These are phyloP conservation scores for Cettia cetti DNA, from an alignment of 2,113 vertebrate genomes.

Conservation along the genomic window DNA sequence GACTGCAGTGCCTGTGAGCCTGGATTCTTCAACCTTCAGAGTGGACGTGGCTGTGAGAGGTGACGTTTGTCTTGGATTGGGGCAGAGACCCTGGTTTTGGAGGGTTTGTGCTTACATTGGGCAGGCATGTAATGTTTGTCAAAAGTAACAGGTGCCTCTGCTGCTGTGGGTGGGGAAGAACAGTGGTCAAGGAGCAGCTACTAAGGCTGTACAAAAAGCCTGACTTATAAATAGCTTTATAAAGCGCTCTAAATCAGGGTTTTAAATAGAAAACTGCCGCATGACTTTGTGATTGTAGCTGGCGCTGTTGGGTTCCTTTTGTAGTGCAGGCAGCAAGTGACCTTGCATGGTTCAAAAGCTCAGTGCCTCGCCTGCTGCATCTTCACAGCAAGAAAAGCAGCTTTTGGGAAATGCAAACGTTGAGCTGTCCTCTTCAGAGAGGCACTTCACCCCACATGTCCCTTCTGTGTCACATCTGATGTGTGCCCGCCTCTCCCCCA, in stretches of 20 bases:
- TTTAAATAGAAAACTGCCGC: conserved; percentile 41
- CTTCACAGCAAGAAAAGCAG: background rate
- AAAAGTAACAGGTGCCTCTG: background rate
- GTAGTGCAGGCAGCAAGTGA: conserved; percentile 5
- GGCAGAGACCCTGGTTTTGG: background rate
- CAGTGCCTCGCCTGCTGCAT: background rate
- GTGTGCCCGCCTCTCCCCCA: conserved; percentile 8
- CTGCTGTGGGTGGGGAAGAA: background rate
- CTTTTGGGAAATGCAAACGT: background rate
- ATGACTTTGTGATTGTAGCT: background rate
- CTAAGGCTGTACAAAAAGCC: background rate
- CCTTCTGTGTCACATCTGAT: background rate
- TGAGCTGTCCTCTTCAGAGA: background rate
- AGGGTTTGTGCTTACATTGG: background rate
- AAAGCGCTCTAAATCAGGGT: conserved; percentile 8
- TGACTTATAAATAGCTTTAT: conserved; percentile 25
- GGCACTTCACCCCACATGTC: rapidly evolving
- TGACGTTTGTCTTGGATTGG: conserved; percentile 8
- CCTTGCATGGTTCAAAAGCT: background rate
- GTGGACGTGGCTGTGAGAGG: conserved; percentile 87
- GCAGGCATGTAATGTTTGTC: background rate
- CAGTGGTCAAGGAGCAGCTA: background rate
- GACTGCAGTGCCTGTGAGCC: conserved; percentile 89
- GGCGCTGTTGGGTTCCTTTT: background rate
- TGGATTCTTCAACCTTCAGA: conserved; percentile 92